phyloP scores from a whole-genome alignment of 2,888 invertebrate genomes.

The Teleogryllus oceanicus region DNA sequence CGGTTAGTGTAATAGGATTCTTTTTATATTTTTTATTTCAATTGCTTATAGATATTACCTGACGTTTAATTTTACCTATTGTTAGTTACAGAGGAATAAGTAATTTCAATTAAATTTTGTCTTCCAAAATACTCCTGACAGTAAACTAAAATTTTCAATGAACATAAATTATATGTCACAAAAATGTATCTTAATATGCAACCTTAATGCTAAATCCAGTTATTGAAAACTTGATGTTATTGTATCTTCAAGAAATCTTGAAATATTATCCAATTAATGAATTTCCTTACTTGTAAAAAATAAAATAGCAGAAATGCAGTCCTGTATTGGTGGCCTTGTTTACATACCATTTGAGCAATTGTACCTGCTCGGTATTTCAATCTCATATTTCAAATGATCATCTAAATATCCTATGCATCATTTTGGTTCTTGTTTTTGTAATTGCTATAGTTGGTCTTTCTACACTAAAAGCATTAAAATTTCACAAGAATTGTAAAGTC shows the following conservation, averaged over 20 bases:
- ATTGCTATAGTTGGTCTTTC: background rate
- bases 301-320: slow-evolving; percentile 6
- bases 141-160: background rate
- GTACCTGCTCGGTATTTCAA: background rate
- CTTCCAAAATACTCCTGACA: background rate
- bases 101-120: background rate
- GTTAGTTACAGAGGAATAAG: background rate
- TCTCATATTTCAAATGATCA: background rate
- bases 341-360: slow-evolving; percentile 1
- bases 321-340: background rate
- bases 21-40: background rate
- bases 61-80: background rate
- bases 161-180: background rate
- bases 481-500: background rate
- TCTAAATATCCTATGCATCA: background rate
- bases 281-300: background rate
- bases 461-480: background rate
- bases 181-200: background rate
- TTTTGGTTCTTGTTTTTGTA: slow-evolving; percentile 2
- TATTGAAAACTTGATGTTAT: background rate
- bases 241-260: background rate
- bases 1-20: background rate
- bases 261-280: background rate
- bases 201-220: background rate
- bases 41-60: background rate